Evolutionary conservation across 2,113 vertebrate species (phyloP).

Genomic region (Aegypius monachus): DNA sequence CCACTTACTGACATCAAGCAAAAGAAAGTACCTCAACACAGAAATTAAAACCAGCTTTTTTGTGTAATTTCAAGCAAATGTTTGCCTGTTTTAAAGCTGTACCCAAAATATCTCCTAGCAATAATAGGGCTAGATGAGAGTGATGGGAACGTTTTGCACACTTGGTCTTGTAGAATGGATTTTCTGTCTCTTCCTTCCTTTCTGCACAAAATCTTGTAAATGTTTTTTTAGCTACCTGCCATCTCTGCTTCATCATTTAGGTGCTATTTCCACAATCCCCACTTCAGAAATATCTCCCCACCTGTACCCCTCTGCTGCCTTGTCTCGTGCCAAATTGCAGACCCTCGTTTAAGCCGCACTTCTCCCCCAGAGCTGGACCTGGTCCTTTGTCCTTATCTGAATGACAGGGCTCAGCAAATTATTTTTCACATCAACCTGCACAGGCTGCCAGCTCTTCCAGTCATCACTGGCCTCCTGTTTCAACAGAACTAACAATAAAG

Average conservation of each 20-base stretch:
- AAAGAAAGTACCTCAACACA: neutral
- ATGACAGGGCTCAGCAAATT: neutral
- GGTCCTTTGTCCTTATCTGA: neutral
- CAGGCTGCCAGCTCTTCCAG: neutral
- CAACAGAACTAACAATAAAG: neutral
- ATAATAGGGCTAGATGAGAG: neutral
- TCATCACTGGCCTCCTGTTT: neutral
- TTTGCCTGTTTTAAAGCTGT: neutral
- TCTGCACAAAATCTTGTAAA: neutral
- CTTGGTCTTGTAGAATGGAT: neutral
- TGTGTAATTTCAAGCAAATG: neutral
- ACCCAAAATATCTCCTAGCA: neutral
- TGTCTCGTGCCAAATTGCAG: neutral
- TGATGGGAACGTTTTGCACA: neutral
- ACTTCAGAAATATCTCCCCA: neutral
- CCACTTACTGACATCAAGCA: neutral
- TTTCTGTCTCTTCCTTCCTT: neutral
- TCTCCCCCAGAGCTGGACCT: neutral
- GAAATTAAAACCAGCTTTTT: neutral
- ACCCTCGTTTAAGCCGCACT: neutral
- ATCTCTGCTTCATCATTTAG: neutral
- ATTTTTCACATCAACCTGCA: neutral
- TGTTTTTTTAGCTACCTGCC: neutral
- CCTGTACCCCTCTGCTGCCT: rapidly evolving
- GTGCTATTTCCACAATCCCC: neutral